A percentile compares a stretch with the other conserved stretches of the same genome.
Evolutionary conservation across 2,888 invertebrate genomes (phyloP).

Genomic region (Tortrix viridana): DNA sequence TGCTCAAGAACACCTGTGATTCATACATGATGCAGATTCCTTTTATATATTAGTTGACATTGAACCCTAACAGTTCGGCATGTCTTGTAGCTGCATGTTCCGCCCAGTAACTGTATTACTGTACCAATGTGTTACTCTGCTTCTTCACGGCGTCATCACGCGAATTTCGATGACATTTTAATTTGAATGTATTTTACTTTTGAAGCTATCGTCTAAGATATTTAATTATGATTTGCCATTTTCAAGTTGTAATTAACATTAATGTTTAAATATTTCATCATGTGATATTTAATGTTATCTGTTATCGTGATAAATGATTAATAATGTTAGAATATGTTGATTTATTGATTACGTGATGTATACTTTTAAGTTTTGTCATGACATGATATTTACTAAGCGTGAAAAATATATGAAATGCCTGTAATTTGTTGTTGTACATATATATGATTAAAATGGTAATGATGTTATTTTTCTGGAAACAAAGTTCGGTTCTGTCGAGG

Average conservation of each 20-base stretch:
- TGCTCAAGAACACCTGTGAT: constrained; percentile 43
- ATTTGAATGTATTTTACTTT: constrained; percentile 52
- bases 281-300: constrained; percentile 84
- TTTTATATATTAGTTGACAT: not conserved
- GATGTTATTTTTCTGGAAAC: constrained; percentile 25
- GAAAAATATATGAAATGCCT: constrained; percentile 48
- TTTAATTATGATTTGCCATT: constrained; percentile 69
- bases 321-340: constrained; percentile 48
- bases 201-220: constrained; percentile 50
- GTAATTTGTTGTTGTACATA: constrained; percentile 71
- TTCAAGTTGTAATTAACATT: constrained; percentile 59
- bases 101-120: not conserved
- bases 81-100: not conserved
- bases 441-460: constrained; percentile 44
- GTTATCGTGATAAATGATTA: constrained; percentile 76
- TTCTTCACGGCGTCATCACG: constrained; percentile 6
- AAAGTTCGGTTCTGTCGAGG: constrained; percentile 13
- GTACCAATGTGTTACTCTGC: not conserved
- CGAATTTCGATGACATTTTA: constrained; percentile 19
- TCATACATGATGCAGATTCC: constrained; percentile 15
- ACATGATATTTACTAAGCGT: constrained; percentile 56
- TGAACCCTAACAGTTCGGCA: not conserved
- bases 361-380: constrained; percentile 56
- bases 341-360: constrained; percentile 40
- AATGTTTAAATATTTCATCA: constrained; percentile 75